Evolutionary conservation across 2,797 vertebrate genomes (phyloP).

Genomic region (Myoxocephalus aenaeus): DNA sequence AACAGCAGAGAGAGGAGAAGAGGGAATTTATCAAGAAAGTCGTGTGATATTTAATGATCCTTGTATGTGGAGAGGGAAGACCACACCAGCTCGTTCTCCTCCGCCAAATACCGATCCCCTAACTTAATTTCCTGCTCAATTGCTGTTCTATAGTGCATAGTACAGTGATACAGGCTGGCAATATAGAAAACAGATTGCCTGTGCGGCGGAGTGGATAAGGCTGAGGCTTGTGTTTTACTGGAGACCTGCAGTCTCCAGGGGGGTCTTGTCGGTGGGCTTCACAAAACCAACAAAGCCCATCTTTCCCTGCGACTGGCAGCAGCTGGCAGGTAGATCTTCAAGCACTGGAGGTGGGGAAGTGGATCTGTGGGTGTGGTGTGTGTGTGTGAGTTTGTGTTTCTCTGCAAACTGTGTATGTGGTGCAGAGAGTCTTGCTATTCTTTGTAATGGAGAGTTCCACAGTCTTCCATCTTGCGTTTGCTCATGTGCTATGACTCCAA

Average conservation of each 20-base stretch:
- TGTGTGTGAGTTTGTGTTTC: conserved; percentile 48
- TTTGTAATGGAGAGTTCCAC: conserved; percentile 81
- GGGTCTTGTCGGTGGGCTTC: conserved; percentile 88
- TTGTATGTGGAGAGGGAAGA: conserved; percentile 87
- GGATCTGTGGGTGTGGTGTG: conserved; percentile 76
- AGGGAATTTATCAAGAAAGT: conserved; percentile 87
- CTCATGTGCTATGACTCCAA: conserved; percentile 79
- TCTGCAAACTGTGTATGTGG: conserved; percentile 49
- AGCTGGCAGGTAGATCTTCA: conserved; percentile 87
- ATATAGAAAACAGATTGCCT: conserved; percentile 92
- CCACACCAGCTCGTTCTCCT: conserved; percentile 86
- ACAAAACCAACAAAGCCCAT: conserved; percentile 90
- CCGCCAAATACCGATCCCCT: conserved; percentile 90
- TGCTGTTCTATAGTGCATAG: conserved; percentile 92
- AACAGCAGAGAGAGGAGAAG: conserved; percentile 73
- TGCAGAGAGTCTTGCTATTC: conserved; percentile 65
- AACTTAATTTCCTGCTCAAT: conserved; percentile 94
- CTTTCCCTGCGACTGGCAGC: conserved; percentile 88
- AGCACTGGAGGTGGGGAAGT: conserved; percentile 75
- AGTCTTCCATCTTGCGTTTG: conserved; percentile 77
- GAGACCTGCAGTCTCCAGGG: conserved; percentile 86
- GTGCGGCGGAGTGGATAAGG: conserved; percentile 87
- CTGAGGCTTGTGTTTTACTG: conserved; percentile 83
- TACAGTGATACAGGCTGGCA: conserved; percentile 89
- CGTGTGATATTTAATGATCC: conserved; percentile 91